Percentiles rank a stretch among this genome's conserved stretches.
phyloP scores from a whole-genome alignment of 2,888 invertebrate genomes.

The Drosophila fulvimacula region DNA sequence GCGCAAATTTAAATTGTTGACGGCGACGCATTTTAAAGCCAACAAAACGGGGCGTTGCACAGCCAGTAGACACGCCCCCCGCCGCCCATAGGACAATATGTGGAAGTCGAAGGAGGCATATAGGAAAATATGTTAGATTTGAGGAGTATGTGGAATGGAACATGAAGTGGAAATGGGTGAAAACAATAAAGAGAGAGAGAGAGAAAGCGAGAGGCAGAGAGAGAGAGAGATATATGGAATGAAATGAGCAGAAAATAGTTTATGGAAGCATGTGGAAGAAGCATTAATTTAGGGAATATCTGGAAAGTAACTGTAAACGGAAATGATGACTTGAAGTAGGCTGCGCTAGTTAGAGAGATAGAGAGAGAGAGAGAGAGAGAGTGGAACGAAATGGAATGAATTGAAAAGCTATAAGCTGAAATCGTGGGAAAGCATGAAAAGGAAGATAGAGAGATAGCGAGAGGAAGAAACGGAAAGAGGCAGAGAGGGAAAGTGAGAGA shows the following conservation, averaged over 20 bases:
- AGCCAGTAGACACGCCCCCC: slow-evolving; percentile 46
- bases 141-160: background rate
- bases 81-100: slow-evolving; percentile 8
- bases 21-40: slow-evolving; percentile 69
- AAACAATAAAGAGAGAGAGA: too few species aligned
- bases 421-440: too few species aligned
- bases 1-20: slow-evolving; percentile 58
- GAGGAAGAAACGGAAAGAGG: background rate
- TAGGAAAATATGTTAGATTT: background rate
- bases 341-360: too few species aligned
- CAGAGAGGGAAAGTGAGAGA: background rate
- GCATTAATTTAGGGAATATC: background rate
- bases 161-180: background rate
- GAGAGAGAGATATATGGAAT: background rate
- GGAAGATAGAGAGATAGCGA: too few species aligned
- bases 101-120: slow-evolving; percentile 14
- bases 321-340: background rate
- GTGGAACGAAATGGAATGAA: too few species aligned
- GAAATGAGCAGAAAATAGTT: background rate
- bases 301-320: background rate
- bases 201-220: background rate
- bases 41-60: slow-evolving; percentile 52
- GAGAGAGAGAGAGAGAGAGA: too few species aligned
- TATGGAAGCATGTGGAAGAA: too few species aligned
- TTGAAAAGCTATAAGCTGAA: too few species aligned